phyloP scores from a whole-genome alignment of 2,797 vertebrate species.

The Micropoecilia bifurca region DNA sequence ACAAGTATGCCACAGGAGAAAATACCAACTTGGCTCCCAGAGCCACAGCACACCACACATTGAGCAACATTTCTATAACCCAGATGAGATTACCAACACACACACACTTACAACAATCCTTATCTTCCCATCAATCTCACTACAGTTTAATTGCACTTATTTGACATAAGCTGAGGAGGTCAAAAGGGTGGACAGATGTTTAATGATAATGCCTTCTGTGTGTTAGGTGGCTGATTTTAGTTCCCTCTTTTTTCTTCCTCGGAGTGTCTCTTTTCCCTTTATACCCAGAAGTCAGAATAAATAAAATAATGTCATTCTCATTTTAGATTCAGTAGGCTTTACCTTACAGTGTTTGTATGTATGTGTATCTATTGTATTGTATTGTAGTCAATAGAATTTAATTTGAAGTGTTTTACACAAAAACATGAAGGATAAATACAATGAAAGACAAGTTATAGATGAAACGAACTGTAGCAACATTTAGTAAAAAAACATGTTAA shows the following conservation, averaged over 20 bases:
- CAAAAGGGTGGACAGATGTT: conserved; percentile 65
- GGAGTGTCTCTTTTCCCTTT: conserved; percentile 26
- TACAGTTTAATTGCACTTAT: conserved; percentile 58
- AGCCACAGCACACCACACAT: conserved; percentile 37
- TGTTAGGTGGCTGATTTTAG: conserved; percentile 33
- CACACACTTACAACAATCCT: conserved; percentile 25
- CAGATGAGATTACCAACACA: conserved; percentile 31
- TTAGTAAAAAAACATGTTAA: not conserved
- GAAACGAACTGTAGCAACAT: not conserved
- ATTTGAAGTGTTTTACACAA: not conserved
- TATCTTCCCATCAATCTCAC: conserved; percentile 59
- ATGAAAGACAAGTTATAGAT: not conserved
- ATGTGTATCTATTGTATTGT: too few species aligned
- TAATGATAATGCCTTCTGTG: conserved; percentile 60
- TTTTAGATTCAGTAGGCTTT: conserved; percentile 36
- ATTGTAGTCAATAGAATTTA: too few species aligned
- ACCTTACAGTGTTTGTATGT: not conserved
- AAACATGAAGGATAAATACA: not conserved
- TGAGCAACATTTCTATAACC: conserved; percentile 29
- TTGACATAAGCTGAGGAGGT: conserved; percentile 63
- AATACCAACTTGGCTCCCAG: conserved; percentile 28
- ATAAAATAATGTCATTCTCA: conserved; percentile 55
- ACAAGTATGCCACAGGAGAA: conserved; percentile 44
- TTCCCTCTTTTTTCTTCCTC: conserved; percentile 4
- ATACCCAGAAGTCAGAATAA: conserved; percentile 50